Percentiles rank a stretch among this genome's conserved stretches.
These are phyloP conservation scores for Zosterops pallidus DNA, from an alignment of 2,113 vertebrate species.

Conservation along the genomic window DNA sequence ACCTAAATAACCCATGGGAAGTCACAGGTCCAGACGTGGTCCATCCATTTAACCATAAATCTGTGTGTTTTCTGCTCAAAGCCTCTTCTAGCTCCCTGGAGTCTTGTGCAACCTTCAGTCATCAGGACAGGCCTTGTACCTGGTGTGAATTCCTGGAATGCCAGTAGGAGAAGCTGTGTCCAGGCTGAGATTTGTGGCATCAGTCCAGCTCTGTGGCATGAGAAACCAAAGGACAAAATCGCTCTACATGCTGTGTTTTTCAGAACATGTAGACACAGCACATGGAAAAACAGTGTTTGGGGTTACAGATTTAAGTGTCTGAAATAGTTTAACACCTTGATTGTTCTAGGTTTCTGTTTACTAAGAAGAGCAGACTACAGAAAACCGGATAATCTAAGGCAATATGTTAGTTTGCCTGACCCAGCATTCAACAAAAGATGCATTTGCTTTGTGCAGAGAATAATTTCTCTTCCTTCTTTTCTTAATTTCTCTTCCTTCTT, in stretches of 20 bases:
- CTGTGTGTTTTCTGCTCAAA: neutral
- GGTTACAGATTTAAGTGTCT: neutral
- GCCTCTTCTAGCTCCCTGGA: neutral
- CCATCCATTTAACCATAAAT: neutral
- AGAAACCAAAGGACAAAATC: neutral
- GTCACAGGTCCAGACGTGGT: neutral
- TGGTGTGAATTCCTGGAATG: neutral
- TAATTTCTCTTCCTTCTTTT: neutral
- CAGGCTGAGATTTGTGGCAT: rapidly evolving
- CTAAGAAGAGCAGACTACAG: neutral
- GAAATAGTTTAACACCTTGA: neutral
- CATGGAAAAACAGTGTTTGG: neutral
- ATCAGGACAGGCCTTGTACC: neutral
- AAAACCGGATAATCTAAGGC: neutral
- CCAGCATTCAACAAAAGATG: neutral
- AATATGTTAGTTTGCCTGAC: neutral
- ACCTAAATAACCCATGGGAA: neutral
- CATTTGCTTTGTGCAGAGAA: neutral
- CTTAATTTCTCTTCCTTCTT: neutral
- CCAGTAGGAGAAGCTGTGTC: neutral
- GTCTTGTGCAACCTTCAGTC: neutral
- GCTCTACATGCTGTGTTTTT: neutral
- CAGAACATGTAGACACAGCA: neutral
- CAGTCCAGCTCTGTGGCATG: neutral
- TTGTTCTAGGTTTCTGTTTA: neutral